Conservation (phyloP, 2,797 vertebrate genomes). For the Characodon lateralis region DNA sequence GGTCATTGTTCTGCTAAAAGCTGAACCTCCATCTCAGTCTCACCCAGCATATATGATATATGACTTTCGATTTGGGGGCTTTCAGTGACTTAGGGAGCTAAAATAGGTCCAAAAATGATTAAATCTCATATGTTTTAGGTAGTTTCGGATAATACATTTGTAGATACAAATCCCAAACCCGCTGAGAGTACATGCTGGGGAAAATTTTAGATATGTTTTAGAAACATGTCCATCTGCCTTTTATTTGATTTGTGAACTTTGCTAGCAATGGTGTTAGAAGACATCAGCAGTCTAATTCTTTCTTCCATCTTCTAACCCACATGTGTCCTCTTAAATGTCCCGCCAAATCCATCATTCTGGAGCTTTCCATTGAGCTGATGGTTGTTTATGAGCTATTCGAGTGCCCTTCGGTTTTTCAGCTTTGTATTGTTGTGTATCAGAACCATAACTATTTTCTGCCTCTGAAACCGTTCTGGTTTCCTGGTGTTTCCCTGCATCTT, state of each 20-base stretch:
- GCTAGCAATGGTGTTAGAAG: not conserved
- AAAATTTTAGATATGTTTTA: not conserved
- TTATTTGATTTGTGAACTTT: not conserved
- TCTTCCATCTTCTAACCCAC: constrained; percentile 2
- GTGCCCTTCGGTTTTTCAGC: constrained; percentile 10
- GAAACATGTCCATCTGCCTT: not conserved
- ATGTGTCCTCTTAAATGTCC: constrained; percentile 19
- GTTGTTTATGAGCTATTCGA: constrained; percentile 39
- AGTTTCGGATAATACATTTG: not conserved
- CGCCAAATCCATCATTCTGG: not conserved
- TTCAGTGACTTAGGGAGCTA: not conserved
- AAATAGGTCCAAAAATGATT: not conserved
- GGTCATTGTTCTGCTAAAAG: too few species aligned
- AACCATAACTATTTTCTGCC: constrained; percentile 27
- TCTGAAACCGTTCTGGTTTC: constrained; percentile 36
- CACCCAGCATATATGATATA: constrained; percentile 18
- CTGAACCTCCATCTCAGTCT: too few species aligned
- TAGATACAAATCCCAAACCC: not conserved
- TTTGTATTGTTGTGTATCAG: constrained; percentile 6
- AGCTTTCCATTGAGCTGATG: constrained; percentile 27
- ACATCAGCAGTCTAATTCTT: not conserved
- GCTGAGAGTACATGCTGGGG: not conserved
- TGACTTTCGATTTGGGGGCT: constrained; percentile 2
- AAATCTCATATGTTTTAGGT: not conserved
- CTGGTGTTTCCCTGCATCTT: constrained; percentile 32